Base-by-base conservation (phyloP, 35 echinoderm and acorn worm species). In the Stichopus chloronotus region DNA sequence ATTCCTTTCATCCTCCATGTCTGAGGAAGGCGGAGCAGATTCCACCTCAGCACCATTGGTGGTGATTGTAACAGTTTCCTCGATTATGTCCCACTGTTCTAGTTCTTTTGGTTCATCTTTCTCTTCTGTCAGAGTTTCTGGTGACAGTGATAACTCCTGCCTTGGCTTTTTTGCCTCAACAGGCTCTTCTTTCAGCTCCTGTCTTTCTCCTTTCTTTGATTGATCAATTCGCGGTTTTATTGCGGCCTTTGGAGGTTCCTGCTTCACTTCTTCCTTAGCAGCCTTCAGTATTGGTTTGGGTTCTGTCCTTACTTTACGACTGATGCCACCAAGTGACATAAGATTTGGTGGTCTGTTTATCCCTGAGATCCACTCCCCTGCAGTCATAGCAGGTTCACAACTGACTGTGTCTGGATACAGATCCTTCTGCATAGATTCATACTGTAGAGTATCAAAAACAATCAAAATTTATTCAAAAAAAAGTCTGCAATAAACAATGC, bases 391-490 rank as follows among this genome's bases (percentile, higher is more conserved):
- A 30, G 97, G 91, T 69, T 96, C 74, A 53, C 58, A 83, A 71
- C 95, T 88, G 12, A 69, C 25, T 30, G 97, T 99, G 84, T 93
- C 95, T 59, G 97, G 97, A 71, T 96, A 99, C 12, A 96, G 60
- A 59, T 99, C 97, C 69, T 92, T 87, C 83, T 99, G 97, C 65
- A 91, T 20, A 55, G 88, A 19, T 25, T 76, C 88, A 91, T 76
- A 91, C 88, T 91, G 65, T 52, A 11, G n/a, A 78, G 9, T 9
- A 91, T 16, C 24, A 56, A 91, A 91, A 23, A 19, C 8, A 65
- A 14, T 14, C 0, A 11, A 9, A 11, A 65, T 65, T 65, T 43
- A 65, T 14, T 8, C 61, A 8, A 6, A 65, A 65, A 65, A 14
- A 65, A 65, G 30, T 0, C 30, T 43, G 30, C 30, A 43, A 43